phyloP scores from a whole-genome alignment of 1,140 invertebrate genomes.

The Drosophila jambulina region DNA sequence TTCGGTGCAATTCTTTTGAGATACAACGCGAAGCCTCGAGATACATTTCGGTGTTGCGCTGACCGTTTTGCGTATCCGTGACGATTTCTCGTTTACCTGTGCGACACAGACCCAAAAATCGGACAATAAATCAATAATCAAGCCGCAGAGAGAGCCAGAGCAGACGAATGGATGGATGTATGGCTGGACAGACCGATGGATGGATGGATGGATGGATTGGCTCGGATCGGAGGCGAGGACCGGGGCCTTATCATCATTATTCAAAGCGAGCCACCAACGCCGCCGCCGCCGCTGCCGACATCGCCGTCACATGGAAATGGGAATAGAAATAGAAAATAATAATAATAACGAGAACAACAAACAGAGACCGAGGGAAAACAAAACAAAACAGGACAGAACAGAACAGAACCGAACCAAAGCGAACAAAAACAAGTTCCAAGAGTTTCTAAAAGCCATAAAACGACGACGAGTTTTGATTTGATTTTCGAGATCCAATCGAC shows the following conservation, averaged over 20 bases:
- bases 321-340: slow-evolving; percentile 65
- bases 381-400: slow-evolving; percentile 45
- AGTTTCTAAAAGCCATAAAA: slow-evolving; percentile 80
- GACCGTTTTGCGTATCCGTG: slow-evolving; percentile 69
- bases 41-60: slow-evolving; percentile 56
- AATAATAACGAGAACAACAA: slow-evolving; percentile 82
- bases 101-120: slow-evolving; percentile 51
- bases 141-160: slow-evolving; percentile 40
- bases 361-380: slow-evolving; percentile 72
- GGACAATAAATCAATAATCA: slow-evolving; percentile 82
- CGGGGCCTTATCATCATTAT: slow-evolving; percentile 78
- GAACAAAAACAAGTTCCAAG: slow-evolving; percentile 52
- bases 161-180: slow-evolving; percentile 8
- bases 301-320: slow-evolving; percentile 57
- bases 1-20: slow-evolving; percentile 10
- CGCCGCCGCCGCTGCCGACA: slow-evolving; percentile 26
- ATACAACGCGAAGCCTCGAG: slow-evolving; percentile 18
- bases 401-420: slow-evolving; percentile 35
- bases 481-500: slow-evolving; percentile 69
- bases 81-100: slow-evolving; percentile 70
- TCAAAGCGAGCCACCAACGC: slow-evolving; percentile 80
- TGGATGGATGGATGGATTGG: slow-evolving; percentile 9
- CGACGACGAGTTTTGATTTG: slow-evolving; percentile 78
- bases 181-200: slow-evolving; percentile 3
- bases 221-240: slow-evolving; percentile 42